These are phyloP conservation scores for Trematomus loennbergii DNA, from an alignment of 2,113 vertebrate species.

Conservation along the genomic window DNA sequence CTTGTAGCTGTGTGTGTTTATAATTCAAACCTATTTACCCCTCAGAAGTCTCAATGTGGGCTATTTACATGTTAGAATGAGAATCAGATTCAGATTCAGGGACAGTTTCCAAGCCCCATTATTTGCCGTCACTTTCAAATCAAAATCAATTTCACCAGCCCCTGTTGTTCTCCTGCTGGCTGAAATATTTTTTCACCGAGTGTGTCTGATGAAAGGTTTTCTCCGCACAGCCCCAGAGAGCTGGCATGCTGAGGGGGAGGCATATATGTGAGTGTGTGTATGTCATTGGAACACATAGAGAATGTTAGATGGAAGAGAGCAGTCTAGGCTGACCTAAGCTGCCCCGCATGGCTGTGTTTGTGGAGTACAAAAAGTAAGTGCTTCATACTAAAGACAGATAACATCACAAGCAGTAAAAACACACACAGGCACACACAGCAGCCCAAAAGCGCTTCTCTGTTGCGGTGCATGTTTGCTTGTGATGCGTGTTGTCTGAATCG, in stretches of 20 bases:
- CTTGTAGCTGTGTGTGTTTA: constrained; percentile 22
- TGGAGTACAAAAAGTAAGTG: constrained; percentile 51
- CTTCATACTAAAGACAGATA: constrained; percentile 72
- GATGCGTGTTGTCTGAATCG: constrained; percentile 62
- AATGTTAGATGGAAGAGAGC: constrained; percentile 58
- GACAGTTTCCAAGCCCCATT: constrained; percentile 67
- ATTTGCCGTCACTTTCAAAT: constrained; percentile 75
- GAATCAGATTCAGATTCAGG: constrained; percentile 64
- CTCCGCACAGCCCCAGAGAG: constrained; percentile 54
- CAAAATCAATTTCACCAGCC: constrained; percentile 73
- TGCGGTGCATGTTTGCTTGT: constrained; percentile 59
- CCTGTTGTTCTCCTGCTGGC: constrained; percentile 62
- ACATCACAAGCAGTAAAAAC: constrained; percentile 48
- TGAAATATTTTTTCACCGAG: constrained; percentile 65
- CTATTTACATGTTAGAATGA: constrained; percentile 72
- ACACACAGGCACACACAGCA: constrained; percentile 20
- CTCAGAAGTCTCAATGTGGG: constrained; percentile 45
- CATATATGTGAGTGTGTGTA: constrained; percentile 3
- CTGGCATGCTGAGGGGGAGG: constrained; percentile 27
- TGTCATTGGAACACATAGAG: constrained; percentile 37
- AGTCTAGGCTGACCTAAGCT: constrained; percentile 60
- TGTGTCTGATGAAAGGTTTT: constrained; percentile 74
- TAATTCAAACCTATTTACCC: constrained; percentile 58
- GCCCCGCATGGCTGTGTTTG: constrained; percentile 62
- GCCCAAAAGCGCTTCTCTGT: constrained; percentile 42